Base-by-base conservation (phyloP, 2,797 vertebrate genomes). In the Notolepis coatsorum region DNA sequence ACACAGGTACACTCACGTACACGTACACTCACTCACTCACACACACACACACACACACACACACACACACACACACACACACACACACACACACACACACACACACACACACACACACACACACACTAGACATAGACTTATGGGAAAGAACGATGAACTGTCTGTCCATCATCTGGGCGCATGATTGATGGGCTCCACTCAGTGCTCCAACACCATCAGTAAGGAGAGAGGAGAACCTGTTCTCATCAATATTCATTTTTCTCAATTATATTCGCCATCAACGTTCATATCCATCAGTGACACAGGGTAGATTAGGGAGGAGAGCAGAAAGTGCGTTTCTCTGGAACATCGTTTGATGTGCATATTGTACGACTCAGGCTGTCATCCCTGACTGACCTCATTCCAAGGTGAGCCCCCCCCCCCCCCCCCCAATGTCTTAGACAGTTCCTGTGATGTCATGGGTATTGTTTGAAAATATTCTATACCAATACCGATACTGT, bases 211-310 rank as follows among this genome's bases (percentile, higher is more conserved):
- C 71, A 60, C 41, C 64, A 78, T 85, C 81, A 85, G 54, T 79
- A 61, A 72, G n/a, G 66, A 65, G 61, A 62, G 71, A 57, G 74
- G 67, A 72, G 73, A 79, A 71, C 61, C 31, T 15, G 39, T 65
- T 69, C 67, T 75, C 84, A 86, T 89, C 80, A 84, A 84, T 86
- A 88, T 87, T 82, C 33, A 84, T 86, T 68, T 68, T 48, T 42
- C 81, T 84, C 80, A 84, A 85, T 68, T 80, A 75, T 85, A 88
- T 87, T 88, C 82, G 87, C 75, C 27, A 48, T 60, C 33, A 74
- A 87, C 70, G 88, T 89, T 80, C 77, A 85, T 88, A 89, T 88
- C 89, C 84, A 87, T 85, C 67, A 59, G 46, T 5, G 45, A 71
- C 80, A 68, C 63, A 43, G 58, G 71, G 60, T 73, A 72, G 75